Base-by-base conservation (phyloP, 2,113 vertebrate genomes). In the Nothocercus nigrocapillus region DNA sequence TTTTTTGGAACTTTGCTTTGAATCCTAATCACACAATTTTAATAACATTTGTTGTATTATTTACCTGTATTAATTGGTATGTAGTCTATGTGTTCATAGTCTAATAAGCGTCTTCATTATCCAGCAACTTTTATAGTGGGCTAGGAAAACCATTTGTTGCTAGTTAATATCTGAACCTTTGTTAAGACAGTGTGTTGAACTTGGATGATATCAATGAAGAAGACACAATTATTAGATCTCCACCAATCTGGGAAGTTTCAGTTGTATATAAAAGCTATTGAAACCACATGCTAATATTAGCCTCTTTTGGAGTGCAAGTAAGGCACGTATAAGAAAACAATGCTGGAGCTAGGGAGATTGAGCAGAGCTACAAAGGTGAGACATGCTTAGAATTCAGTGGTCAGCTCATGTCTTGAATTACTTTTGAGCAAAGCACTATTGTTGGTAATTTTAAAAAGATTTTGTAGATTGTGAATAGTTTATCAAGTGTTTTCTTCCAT, bases 101-200 rank as follows among this genome's bases (percentile, higher is more conserved):
- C 28, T 77, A 17, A 38, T 77, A 44, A 20, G 1, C 11, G 62
- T 34, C 11, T 70, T 90, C 38, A 66, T 61, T 74, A 67, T 88
- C 82, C 15, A 56, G 10, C 19, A 56, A 44, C 1, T 88, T 85
- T 2, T 66, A 19, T 2, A 2, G 53, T 2, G 5, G 44, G 36
- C 0, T 2, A 68, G 64, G 47, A 51, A 5, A 1, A 10, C 2
- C 16, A 42, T 34, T 56, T 89, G 6, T 27, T 75, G 30, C 14
- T 75, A 13, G 18, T 53, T 74, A 34, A 30, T 13, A 74, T 74
- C 68, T 67, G 72, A 74, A 83, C 34, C 13, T 73, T 51, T 77
- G 25, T 17, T 79, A 28, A 28, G 30, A 22, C 25, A 62, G 15
- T 28, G 17, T 32, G 4, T 44, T 79, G 0, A 25, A 25, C 5